These are phyloP conservation scores for Scaptomyza polygonia DNA, from an alignment of 2,888 invertebrate genomes.

Conservation along the genomic window DNA sequence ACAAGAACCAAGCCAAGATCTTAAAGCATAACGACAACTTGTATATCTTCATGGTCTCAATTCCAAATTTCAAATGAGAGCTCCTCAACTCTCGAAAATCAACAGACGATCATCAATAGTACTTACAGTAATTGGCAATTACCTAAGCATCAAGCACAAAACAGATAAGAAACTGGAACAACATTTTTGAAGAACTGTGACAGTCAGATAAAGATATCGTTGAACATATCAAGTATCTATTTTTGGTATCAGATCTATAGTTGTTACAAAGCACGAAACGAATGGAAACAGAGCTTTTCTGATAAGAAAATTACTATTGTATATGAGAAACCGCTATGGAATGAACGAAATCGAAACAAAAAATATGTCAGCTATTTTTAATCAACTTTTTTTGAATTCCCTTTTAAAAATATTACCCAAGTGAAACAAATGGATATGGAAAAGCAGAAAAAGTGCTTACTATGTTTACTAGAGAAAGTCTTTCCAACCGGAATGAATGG, in stretches of 20 bases:
- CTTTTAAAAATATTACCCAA: not conserved
- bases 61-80: not conserved
- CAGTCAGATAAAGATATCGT: not conserved
- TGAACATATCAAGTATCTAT: too few relatives aligned
- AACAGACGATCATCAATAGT: not conserved
- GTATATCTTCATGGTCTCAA: slow-evolving; percentile 23
- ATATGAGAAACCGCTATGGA: not conserved
- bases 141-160: not conserved
- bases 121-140: slow-evolving; percentile 5
- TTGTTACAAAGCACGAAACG: too few relatives aligned
- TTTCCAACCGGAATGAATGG: not conserved
- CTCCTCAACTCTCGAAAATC: not conserved
- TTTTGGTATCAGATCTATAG: too few relatives aligned
- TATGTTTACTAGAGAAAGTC: too few relatives aligned
- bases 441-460: too few relatives aligned
- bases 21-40: slow-evolving; percentile 12
- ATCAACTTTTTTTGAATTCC: too few relatives aligned
- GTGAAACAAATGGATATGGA: not conserved
- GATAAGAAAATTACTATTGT: too few relatives aligned
- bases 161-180: not conserved
- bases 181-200: too few relatives aligned
- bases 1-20: slow-evolving; percentile 23
- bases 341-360: not conserved
- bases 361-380: not conserved
- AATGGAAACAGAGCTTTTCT: too few relatives aligned